These are phyloP conservation scores for Nycteola revayana DNA, from an alignment of 2,888 invertebrate species.

Conservation along the genomic window DNA sequence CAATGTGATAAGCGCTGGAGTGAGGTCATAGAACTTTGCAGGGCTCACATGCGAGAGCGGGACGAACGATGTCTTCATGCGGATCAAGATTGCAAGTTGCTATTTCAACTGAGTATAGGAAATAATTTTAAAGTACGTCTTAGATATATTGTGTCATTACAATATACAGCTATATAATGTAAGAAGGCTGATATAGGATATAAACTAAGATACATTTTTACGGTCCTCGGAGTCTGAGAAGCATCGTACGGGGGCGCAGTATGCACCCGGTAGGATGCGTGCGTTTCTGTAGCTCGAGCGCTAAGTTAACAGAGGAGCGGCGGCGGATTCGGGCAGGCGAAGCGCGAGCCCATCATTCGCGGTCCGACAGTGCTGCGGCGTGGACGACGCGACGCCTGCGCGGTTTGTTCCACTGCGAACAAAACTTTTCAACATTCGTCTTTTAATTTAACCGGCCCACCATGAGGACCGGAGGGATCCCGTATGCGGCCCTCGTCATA, in stretches of 20 bases:
- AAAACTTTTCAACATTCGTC: constrained; percentile 56
- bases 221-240: constrained; percentile 26
- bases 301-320: constrained; percentile 41
- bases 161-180: too few relatives aligned
- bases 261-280: constrained; percentile 26
- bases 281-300: constrained; percentile 37
- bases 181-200: too few relatives aligned
- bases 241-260: constrained; percentile 48
- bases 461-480: constrained; percentile 60
- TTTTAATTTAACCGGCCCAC: constrained; percentile 32
- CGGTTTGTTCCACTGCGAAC: constrained; percentile 29
- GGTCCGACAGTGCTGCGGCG: constrained; percentile 62
- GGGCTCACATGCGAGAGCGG: constrained; percentile 44
- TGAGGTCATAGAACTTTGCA: constrained; percentile 73
- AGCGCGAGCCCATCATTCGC: constrained; percentile 51
- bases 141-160: too few relatives aligned
- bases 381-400: constrained; percentile 59
- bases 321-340: constrained; percentile 16
- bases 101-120: constrained; percentile 1
- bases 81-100: constrained; percentile 16
- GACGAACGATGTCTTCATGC: constrained; percentile 23
- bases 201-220: too few relatives aligned
- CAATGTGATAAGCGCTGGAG: constrained; percentile 69
- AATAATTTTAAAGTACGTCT: too few relatives aligned
- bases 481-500: constrained; percentile 51